These are phyloP conservation scores for Hymenochirus boettgeri DNA, from an alignment of 2,113 vertebrate genomes.

Conservation along the genomic window DNA sequence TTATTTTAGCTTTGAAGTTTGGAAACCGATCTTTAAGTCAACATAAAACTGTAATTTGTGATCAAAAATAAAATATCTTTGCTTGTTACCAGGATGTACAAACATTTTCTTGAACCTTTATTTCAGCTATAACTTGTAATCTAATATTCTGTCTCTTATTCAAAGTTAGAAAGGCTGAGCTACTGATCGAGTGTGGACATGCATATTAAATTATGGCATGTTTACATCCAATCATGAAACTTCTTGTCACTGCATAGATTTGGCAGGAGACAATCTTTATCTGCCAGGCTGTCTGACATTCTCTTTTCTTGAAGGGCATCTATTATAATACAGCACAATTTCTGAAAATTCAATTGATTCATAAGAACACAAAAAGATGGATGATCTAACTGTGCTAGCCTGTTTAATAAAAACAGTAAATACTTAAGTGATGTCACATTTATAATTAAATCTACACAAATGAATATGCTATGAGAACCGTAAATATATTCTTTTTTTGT, in stretches of 20 bases:
- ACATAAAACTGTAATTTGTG: too few species aligned
- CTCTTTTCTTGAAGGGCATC: constrained; percentile 53
- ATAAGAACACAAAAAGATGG: constrained; percentile 32
- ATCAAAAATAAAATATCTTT: too few species aligned
- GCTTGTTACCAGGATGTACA: too few species aligned
- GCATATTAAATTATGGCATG: constrained; percentile 39
- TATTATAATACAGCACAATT: constrained; percentile 35
- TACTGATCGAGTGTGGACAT: constrained; percentile 27
- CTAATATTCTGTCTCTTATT: constrained; percentile 6
- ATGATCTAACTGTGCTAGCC: constrained; percentile 23
- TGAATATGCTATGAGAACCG: too few species aligned
- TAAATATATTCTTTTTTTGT: too few species aligned
- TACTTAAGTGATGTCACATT: constrained; percentile 10
- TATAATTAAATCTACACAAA: background rate
- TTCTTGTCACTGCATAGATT: constrained; percentile 12
- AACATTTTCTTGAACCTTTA: too few species aligned
- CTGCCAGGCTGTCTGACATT: constrained; percentile 50
- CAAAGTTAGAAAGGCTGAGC: constrained; percentile 13
- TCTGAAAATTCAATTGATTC: constrained; percentile 33
- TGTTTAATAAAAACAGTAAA: constrained; percentile 25
- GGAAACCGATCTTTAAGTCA: too few species aligned
- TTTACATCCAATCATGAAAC: constrained; percentile 25
- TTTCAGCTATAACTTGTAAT: background rate
- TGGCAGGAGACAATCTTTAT: constrained; percentile 18
- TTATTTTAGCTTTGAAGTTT: too few species aligned